phyloP scores from a whole-genome alignment of 1,140 invertebrate species.

The Acromyrmex echinatior region DNA sequence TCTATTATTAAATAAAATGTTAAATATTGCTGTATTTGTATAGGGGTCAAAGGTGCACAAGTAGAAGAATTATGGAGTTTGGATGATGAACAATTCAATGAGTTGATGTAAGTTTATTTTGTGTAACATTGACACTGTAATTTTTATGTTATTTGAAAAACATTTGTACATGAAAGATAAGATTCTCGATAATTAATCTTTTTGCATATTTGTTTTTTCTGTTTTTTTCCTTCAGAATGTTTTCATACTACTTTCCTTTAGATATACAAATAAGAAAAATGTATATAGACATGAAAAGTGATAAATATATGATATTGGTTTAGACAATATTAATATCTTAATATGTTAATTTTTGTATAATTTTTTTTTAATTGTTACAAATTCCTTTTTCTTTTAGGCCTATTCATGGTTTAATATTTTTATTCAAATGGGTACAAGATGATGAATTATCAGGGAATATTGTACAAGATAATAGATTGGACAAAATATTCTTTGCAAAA shows the following conservation, averaged over 20 bases:
- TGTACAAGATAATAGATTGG: conserved; percentile 93
- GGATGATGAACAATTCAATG: conserved; percentile 95
- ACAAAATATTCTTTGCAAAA: conserved; percentile 99
- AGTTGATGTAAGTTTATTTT: conserved; percentile 91
- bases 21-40: conserved; percentile 69
- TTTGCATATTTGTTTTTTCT: neutral
- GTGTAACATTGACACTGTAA: conserved; percentile 6
- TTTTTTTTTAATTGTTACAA: conserved; percentile 68
- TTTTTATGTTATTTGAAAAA: conserved; percentile 61
- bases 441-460: conserved; percentile 94
- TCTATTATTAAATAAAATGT: neutral
- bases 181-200: neutral
- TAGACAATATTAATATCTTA: neutral
- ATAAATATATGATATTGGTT: neutral
- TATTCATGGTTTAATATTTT: conserved; percentile 98
- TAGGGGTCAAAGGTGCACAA: conserved; percentile 96
- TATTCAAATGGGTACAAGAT: conserved; percentile 99
- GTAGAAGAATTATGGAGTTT: conserved; percentile 99
- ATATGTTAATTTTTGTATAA: neutral
- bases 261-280: conserved; percentile 6
- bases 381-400: conserved; percentile 89
- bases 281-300: conserved; percentile 23
- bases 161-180: neutral
- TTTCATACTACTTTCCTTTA: conserved; percentile 10
- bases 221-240: neutral